phyloP scores from a whole-genome alignment of 2,888 invertebrate species.

The Ashinkailepas kermadecensis region DNA sequence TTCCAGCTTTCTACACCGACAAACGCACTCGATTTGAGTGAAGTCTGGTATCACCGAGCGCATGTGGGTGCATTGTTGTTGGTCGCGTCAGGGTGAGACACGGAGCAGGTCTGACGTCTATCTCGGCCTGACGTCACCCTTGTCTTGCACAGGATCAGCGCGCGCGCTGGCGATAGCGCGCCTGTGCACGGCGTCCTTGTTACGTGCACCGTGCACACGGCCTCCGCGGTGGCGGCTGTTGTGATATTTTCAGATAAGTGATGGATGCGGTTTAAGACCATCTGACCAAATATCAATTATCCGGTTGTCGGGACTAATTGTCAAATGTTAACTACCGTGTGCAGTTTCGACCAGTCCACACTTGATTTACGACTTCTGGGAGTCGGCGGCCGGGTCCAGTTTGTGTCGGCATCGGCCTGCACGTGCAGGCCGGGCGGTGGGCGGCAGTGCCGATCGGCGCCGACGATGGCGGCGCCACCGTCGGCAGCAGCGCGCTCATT shows the following conservation, averaged over 20 bases:
- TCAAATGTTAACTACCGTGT: constrained; percentile 16
- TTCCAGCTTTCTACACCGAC: not conserved
- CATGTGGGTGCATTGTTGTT: not conserved
- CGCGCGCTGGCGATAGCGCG: not conserved
- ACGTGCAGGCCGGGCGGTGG: too few relatives aligned
- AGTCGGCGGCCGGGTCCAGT: not conserved
- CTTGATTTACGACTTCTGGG: constrained; percentile 4
- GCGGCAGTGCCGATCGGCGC: too few relatives aligned
- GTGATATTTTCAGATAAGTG: not conserved
- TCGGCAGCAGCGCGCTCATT: too few relatives aligned
- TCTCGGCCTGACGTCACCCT: not conserved
- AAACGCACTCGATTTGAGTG: not conserved
- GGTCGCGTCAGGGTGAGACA: not conserved
- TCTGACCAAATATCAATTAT: constrained; percentile 19
- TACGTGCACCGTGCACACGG: not conserved
- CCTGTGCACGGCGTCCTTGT: not conserved
- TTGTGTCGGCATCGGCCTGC: not conserved
- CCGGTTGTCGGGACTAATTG: constrained; percentile 16
- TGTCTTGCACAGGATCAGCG: not conserved
- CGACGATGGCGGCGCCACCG: too few relatives aligned
- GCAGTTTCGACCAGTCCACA: not conserved
- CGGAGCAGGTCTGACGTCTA: not conserved
- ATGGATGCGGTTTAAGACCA: constrained; percentile 1
- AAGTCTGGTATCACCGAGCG: not conserved
- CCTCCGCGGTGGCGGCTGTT: not conserved